Conservation (phyloP, 2,888 invertebrate genomes). For the Drosophila sordidula region DNA sequence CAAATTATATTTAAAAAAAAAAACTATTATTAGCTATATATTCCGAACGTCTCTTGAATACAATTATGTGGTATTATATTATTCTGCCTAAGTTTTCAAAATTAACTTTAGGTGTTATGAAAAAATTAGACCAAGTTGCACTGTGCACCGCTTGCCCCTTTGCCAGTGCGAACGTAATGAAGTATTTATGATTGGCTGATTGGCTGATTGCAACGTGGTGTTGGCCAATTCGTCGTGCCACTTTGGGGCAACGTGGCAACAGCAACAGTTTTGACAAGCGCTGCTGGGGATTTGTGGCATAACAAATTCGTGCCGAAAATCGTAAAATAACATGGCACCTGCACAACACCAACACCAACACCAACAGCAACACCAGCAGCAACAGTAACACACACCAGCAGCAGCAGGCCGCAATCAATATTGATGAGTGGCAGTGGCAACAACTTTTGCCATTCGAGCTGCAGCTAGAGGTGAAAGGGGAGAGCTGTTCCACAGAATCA, state of each 20-base stretch:
- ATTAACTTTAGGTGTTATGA: too few relatives aligned
- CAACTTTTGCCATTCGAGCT: slow-evolving; percentile 30
- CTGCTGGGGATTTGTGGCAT: slow-evolving; percentile 76
- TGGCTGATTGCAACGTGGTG: slow-evolving; percentile 49
- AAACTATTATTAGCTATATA: too few relatives aligned
- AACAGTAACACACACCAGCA: slow-evolving; percentile 15
- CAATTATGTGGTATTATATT: too few relatives aligned
- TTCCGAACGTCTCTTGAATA: neutral
- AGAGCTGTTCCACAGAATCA: slow-evolving; percentile 5
- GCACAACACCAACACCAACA: slow-evolving; percentile 11
- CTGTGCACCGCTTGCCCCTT: slow-evolving; percentile 25
- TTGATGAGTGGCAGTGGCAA: slow-evolving; percentile 61
- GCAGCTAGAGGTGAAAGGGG: neutral
- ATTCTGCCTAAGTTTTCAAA: too few relatives aligned
- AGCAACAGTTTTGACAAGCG: slow-evolving; percentile 66
- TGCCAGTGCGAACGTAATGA: slow-evolving; percentile 60
- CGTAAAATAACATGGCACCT: slow-evolving; percentile 56
- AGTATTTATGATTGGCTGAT: slow-evolving; percentile 75
- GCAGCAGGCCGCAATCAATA: slow-evolving; percentile 59
- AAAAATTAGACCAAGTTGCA: slow-evolving; percentile 16
- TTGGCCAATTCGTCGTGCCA: slow-evolving; percentile 40
- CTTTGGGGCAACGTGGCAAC: slow-evolving; percentile 41
- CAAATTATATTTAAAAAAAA: too few relatives aligned
- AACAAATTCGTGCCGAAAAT: slow-evolving; percentile 63
- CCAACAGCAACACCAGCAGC: slow-evolving; percentile 4